Conservation (phyloP, 2,888 invertebrate genomes). For the Julus scanicus region DNA sequence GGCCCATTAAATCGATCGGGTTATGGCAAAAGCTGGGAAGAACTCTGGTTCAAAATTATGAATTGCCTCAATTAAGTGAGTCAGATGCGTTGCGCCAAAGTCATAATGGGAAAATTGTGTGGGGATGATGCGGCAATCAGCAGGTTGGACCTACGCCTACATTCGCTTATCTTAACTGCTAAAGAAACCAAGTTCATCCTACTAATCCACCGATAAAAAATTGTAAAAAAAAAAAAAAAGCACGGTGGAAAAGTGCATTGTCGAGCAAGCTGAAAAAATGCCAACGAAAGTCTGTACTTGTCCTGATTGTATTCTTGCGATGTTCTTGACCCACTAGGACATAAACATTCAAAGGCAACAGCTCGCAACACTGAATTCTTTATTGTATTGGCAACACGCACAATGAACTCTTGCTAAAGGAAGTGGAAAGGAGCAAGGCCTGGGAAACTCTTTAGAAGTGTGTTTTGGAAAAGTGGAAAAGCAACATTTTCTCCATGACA, state of each 20-base stretch:
- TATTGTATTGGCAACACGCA: not conserved
- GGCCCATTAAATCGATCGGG: not conserved
- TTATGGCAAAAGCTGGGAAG: not conserved
- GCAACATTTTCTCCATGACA: not conserved
- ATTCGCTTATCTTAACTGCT: not conserved
- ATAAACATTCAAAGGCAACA: not conserved
- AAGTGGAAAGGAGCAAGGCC: not conserved
- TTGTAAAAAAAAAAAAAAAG: not conserved
- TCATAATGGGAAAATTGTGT: not conserved
- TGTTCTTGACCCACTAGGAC: constrained; percentile 1
- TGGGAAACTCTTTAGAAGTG: not conserved
- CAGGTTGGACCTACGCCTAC: not conserved
- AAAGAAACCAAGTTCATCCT: not conserved
- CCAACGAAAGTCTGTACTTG: not conserved
- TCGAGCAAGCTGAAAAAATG: not conserved
- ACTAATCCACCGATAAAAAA: not conserved
- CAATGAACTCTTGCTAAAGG: not conserved
- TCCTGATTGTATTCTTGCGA: not conserved
- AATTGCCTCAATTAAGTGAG: not conserved
- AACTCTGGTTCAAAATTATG: not conserved
- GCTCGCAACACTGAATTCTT: not conserved
- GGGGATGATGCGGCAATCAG: not conserved
- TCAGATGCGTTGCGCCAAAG: not conserved
- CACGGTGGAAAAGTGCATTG: not conserved
- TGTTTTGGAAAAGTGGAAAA: not conserved